Evolutionary conservation across 1,140 invertebrate species (phyloP), one percentile per base, ranked within the genome.

Genomic region (Trigoniulus corallinus): DNA sequence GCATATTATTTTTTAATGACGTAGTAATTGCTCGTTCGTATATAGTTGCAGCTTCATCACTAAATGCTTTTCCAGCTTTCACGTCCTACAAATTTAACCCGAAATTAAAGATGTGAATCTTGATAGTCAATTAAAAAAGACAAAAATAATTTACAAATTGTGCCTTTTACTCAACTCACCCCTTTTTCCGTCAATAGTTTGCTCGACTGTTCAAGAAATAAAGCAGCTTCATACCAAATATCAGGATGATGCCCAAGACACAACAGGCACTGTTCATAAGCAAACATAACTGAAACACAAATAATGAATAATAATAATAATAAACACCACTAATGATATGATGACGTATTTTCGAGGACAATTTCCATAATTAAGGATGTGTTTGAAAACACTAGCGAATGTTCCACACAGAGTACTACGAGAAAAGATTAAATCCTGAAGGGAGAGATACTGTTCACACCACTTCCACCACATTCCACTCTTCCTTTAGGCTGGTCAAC

Each of bases 141-240:
- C 29, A 34, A 15, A 34, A 15, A 34, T 15, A 34, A 7, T 7
- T 15, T 7, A 15, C 15, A 34, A 34, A 34, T 34, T 7, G 15
- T 34, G 15, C 7, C 15, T 34, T 7, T 34, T 34, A 34, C 7
- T 15, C 29, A 34, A 24, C 72, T 71, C 66, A 84, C 88, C 62
- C 92, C 94, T 71, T 97, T 97, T 63, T 97, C 93, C 21, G 81
- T 80, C 10, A 98, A 70, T 49, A 88, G 76, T 64, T 92, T 91
- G 4, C 88, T 85, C 52, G 88, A 92, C 57, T 89, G 78, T 65
- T 98, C 92, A 13, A 98, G 74, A 67, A 92, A 98, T 57, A 92
- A 81, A 0, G 94, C 92, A 0, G 92, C 92, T 70, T 98, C 93
- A 65, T 96, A 93, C 95, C 95, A 99, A 43, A 98, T 86, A 58